Evolutionary conservation across 2,113 vertebrate species (phyloP).

Genomic region (Herpailurus yagouaroundi): DNA sequence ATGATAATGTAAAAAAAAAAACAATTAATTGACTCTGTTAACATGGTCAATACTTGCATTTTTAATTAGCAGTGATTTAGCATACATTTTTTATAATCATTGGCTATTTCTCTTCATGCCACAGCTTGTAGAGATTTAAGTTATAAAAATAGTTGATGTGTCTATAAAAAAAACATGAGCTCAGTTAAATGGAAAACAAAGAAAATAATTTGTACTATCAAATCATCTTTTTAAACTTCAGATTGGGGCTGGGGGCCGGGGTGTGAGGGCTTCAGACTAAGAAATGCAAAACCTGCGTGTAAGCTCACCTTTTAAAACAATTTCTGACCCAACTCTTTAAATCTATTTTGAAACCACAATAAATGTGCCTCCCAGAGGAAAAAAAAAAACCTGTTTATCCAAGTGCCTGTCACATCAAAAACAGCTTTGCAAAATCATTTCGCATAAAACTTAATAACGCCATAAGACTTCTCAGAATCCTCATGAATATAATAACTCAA

Average conservation of each 20-base stretch:
- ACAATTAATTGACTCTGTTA: slow-evolving; percentile 23
- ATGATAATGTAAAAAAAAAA: background rate
- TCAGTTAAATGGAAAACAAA: slow-evolving; percentile 64
- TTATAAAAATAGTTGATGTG: slow-evolving; percentile 61
- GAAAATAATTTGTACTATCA: slow-evolving; percentile 67
- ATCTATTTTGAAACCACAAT: slow-evolving; percentile 55
- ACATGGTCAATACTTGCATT: slow-evolving; percentile 19
- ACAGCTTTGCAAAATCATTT: slow-evolving; percentile 75
- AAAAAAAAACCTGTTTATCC: slow-evolving; percentile 51
- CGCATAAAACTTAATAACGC: slow-evolving; percentile 68
- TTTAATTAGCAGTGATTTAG: slow-evolving; percentile 50
- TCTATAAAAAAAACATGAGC: slow-evolving; percentile 56
- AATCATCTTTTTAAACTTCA: slow-evolving; percentile 52
- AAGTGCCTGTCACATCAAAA: slow-evolving; percentile 80
- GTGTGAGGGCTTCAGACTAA: background rate
- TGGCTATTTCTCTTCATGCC: slow-evolving; percentile 35
- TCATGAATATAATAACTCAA: slow-evolving; percentile 63
- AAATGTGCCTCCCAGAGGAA: background rate
- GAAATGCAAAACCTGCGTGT: slow-evolving; percentile 1
- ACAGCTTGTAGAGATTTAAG: slow-evolving; percentile 57
- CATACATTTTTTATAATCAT: slow-evolving; percentile 35
- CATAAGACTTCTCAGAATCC: slow-evolving; percentile 66
- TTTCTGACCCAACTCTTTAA: slow-evolving; percentile 23
- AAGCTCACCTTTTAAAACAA: slow-evolving; percentile 59
- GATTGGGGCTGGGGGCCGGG: background rate